These are phyloP conservation scores for Tonatia bakeri DNA, from an alignment of 2,113 vertebrate species.

Conservation along the genomic window DNA sequence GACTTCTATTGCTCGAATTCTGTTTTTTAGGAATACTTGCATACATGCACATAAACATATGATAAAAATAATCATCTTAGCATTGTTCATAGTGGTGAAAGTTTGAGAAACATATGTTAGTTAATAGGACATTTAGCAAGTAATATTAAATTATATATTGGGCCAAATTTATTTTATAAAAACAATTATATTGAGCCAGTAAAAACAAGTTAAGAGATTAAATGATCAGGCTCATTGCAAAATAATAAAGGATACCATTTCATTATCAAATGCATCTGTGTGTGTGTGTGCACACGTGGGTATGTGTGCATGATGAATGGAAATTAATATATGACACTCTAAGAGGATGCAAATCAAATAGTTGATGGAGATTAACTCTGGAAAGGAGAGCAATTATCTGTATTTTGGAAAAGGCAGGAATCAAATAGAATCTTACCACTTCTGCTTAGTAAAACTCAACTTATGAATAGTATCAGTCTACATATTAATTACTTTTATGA, in stretches of 20 bases:
- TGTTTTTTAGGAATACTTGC: not conserved
- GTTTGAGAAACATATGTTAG: not conserved
- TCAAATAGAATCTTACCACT: not conserved
- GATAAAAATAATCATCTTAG: not conserved
- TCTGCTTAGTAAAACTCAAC: not conserved
- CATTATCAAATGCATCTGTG: not conserved
- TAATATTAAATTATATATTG: not conserved
- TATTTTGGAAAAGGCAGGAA: not conserved
- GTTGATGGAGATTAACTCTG: not conserved
- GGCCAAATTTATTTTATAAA: not conserved
- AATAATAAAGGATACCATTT: not conserved
- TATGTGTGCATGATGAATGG: not conserved
- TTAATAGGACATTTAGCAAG: not conserved
- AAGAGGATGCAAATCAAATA: not conserved
- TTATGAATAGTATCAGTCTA: not conserved
- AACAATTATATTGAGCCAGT: not conserved
- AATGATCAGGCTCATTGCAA: not conserved
- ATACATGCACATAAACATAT: not conserved
- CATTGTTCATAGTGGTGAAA: not conserved
- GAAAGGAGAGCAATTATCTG: not conserved
- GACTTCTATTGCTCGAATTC: not conserved
- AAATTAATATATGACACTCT: not conserved
- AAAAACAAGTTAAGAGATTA: not conserved
- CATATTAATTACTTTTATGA: not conserved
- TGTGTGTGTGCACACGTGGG: not conserved